Conservation (phyloP, 2,797 vertebrate genomes). For the Hirundo rustica region DNA sequence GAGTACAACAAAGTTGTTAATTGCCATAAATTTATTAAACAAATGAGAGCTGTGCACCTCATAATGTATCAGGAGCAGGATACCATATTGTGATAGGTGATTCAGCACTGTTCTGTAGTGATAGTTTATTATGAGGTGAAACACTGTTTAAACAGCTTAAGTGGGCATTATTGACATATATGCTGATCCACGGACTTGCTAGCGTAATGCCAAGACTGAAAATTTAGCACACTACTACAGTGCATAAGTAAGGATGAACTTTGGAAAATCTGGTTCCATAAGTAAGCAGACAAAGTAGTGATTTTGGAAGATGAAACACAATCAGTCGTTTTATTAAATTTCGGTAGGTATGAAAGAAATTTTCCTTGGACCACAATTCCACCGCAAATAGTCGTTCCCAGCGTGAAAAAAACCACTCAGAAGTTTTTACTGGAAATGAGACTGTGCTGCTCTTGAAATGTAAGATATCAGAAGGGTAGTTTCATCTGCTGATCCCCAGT, state of each 20-base stretch:
- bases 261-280: not conserved
- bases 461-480: not conserved
- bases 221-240: not conserved
- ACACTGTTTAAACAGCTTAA: not conserved
- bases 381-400: not conserved
- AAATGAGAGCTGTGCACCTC: not conserved
- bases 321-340: not conserved
- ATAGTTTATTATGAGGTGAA: not conserved
- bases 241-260: not conserved
- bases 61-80: not conserved
- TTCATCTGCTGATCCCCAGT: not conserved
- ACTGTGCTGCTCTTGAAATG: not conserved
- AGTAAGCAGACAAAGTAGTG: not conserved
- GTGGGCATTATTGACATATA: not conserved
- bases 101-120: not conserved
- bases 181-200: not conserved
- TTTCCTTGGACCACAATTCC: not conserved
- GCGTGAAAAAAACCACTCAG: accelerated
- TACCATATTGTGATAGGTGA: not conserved
- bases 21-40: not conserved
- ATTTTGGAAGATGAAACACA: not conserved
- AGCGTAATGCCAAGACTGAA: not conserved
- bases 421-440: conserved; percentile 1
- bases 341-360: not conserved
- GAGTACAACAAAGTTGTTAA: not conserved